These are phyloP conservation scores for Guaruba guarouba DNA, from an alignment of 2,113 vertebrate species.

Conservation along the genomic window DNA sequence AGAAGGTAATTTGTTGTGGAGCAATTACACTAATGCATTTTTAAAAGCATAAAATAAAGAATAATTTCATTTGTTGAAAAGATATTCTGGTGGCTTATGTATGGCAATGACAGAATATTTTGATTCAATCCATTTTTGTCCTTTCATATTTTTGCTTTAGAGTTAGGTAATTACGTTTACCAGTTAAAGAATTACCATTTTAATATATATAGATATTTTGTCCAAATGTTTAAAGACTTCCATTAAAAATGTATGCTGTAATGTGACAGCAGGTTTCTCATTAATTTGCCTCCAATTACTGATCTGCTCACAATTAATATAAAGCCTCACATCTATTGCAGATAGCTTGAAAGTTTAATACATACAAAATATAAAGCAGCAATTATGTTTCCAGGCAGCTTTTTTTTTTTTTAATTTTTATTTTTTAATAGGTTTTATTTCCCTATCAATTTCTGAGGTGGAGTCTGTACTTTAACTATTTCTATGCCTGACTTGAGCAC, in stretches of 20 bases:
- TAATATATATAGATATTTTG: conserved; percentile 74
- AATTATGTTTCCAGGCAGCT: not conserved
- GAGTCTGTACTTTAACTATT: not conserved
- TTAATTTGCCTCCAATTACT: conserved; percentile 68
- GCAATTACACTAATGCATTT: conserved; percentile 98
- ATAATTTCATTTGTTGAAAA: conserved; percentile 84
- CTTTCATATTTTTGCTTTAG: conserved; percentile 60
- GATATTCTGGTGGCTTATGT: conserved; percentile 84
- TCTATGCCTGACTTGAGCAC: not conserved
- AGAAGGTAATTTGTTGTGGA: conserved; percentile 91
- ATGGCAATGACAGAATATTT: conserved; percentile 90
- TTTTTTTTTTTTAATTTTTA: not conserved
- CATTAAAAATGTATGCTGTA: conserved; percentile 62
- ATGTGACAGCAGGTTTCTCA: conserved; percentile 74
- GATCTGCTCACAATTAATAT: conserved; percentile 70
- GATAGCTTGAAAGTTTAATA: conserved; percentile 36
- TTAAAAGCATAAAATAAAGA: conserved; percentile 89
- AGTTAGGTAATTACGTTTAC: conserved; percentile 80
- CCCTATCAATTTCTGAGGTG: not conserved
- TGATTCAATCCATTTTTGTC: conserved; percentile 82
- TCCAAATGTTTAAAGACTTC: conserved; percentile 81
- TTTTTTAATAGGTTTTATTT: not conserved
- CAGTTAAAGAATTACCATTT: conserved; percentile 77
- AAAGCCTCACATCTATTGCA: conserved; percentile 54
- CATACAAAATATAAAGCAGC: not conserved